Conservation (phyloP, 2,113 vertebrate species). For the Siniperca knerii region DNA sequence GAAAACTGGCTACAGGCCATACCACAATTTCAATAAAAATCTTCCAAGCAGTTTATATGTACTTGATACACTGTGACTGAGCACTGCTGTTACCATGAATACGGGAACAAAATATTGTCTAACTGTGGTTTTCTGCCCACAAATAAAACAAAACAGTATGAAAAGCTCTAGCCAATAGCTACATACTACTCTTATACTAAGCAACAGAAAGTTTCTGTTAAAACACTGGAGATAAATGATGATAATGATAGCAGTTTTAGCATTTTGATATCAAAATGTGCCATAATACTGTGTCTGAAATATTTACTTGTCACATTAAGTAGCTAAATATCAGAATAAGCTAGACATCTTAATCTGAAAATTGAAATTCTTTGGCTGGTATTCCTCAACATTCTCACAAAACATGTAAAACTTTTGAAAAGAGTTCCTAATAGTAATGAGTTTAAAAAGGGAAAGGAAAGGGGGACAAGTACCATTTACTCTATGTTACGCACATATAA, state of each 20-base stretch:
- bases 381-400: background rate
- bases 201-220: background rate
- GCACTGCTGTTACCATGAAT: constrained; percentile 8
- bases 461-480: background rate
- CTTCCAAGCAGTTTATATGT: background rate
- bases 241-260: background rate
- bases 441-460: background rate
- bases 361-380: background rate
- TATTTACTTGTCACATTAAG: background rate
- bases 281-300: background rate
- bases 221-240: background rate
- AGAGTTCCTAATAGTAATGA: background rate
- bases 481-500: background rate
- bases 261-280: background rate
- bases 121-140: background rate
- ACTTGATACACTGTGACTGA: background rate
- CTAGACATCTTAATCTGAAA: background rate
- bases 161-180: background rate
- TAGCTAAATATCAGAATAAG: background rate
- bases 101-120: background rate
- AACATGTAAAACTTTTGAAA: background rate
- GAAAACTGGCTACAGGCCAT: background rate
- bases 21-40: background rate
- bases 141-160: background rate
- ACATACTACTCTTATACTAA: background rate